A percentile compares a stretch with the other conserved stretches of the same genome.
phyloP scores from a whole-genome alignment of 1,140 invertebrate species.

The Akabosia matsudoensis region DNA sequence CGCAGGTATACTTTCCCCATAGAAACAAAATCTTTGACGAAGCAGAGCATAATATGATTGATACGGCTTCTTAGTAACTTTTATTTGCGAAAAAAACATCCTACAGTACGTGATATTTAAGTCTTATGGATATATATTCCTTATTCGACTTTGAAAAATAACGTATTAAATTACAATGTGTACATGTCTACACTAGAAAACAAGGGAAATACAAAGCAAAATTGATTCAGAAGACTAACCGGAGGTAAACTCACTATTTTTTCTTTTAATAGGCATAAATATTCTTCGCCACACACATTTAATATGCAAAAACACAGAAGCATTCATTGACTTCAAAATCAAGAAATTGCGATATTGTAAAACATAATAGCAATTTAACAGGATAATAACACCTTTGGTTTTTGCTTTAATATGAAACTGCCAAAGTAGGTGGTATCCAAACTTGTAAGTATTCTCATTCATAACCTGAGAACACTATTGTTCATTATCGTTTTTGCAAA shows the following conservation, averaged over 20 bases:
- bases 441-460: not conserved
- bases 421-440: not conserved
- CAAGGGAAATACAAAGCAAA: not conserved
- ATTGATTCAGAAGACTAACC: not conserved
- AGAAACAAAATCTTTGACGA: no score
- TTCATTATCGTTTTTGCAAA: not conserved
- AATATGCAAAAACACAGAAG: not conserved
- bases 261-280: not conserved
- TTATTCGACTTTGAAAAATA: no score
- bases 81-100: no score
- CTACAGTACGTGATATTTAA: no score
- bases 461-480: not conserved
- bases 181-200: not conserved
- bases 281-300: not conserved
- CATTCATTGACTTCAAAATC: not conserved
- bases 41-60: no score
- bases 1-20: no score
- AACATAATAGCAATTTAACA: slow-evolving; percentile 1
- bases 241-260: not conserved
- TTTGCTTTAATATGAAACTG: not conserved
- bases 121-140: no score
- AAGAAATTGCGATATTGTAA: not conserved
- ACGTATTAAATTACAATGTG: not conserved
- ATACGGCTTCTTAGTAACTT: no score
- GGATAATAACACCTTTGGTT: not conserved